Base-by-base conservation (phyloP, 2,888 invertebrate genomes). In the Mesorhabditis spiculigera region DNA sequence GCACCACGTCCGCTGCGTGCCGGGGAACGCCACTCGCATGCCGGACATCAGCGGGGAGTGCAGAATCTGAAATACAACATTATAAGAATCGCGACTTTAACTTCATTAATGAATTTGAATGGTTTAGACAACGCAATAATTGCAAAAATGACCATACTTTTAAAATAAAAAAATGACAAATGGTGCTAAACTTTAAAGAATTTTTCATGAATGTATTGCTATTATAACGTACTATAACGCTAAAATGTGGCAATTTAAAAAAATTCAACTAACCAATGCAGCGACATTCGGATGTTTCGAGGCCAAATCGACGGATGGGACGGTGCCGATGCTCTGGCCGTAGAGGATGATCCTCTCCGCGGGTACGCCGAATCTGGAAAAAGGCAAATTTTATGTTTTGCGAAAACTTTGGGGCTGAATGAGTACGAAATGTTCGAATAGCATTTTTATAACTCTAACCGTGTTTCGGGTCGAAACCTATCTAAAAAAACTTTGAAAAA, bases 31-130 rank as follows among this genome's bases (percentile, higher is more conserved):
- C 45, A 98, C 95, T 85, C 96, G 90, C 92, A 98, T 93, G 65
- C 96, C 97, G 69, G 95, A 96, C 93, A 95, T 95, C 68, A 98
- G 90, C 13, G 97, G 96, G 67, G 96, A 96, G 89, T 98, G 97
- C 68, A 98, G 90, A 85, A 98, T 93, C 77, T 97, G 95, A 50
- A 76, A 76, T 8, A 76, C 76, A 8, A 78, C 72, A 41, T 73
- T 65, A 58, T 76, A 28, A 28, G 28, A 28, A 1, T 28, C 28
- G 28, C 28, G 28, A 28, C 28, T 28, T 28, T 28, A 45, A 69
- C 65, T 28, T 63, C 43, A n/a, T 50, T 13, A 50, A 50, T 50
- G 50, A 50, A 8, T 28, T 28, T 13, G 13, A 13, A 50, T 50
- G 50, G 13, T 50, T 50, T 13, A 50, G 1, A n/a, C 8, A 50